Percentiles rank a stretch among this genome's conserved stretches.
Evolutionary conservation across 2,113 vertebrate genomes (phyloP).

Genomic region (Scortum barcoo): DNA sequence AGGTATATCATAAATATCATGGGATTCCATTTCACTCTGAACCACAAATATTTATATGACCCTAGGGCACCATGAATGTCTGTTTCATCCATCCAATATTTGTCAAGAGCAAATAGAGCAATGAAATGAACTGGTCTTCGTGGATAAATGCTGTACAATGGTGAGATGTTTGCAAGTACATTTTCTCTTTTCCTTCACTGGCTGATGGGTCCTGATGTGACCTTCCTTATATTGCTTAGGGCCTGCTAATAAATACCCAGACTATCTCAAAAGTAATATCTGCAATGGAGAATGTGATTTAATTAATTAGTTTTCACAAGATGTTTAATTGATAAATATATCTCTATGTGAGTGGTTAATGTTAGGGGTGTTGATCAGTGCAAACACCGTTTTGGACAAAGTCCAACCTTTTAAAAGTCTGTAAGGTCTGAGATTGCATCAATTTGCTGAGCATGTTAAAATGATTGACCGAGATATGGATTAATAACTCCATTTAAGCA

Average conservation of each 20-base stretch:
- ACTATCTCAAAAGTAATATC: background rate
- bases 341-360: background rate
- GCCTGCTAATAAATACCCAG: background rate
- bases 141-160: too few species aligned
- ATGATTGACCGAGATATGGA: slow-evolving; percentile 22
- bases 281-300: background rate
- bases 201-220: slow-evolving; percentile 1
- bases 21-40: too few species aligned
- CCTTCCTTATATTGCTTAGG: background rate
- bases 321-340: background rate
- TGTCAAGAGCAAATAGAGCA: too few species aligned
- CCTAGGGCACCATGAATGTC: too few species aligned
- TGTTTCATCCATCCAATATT: too few species aligned
- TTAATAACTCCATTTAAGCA: slow-evolving; percentile 30
- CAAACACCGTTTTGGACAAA: background rate
- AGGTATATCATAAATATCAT: too few species aligned
- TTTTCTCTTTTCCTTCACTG: background rate
- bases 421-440: slow-evolving; percentile 14
- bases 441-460: slow-evolving; percentile 4
- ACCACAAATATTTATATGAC: too few species aligned
- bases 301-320: background rate
- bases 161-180: too few species aligned
- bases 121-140: too few species aligned
- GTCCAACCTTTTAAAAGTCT: background rate
- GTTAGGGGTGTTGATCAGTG: background rate